Percentiles rank a stretch among this genome's conserved stretches.
These are phyloP conservation scores for Leptocoma aspasia DNA, from an alignment of 2,113 vertebrate genomes.

Conservation along the genomic window DNA sequence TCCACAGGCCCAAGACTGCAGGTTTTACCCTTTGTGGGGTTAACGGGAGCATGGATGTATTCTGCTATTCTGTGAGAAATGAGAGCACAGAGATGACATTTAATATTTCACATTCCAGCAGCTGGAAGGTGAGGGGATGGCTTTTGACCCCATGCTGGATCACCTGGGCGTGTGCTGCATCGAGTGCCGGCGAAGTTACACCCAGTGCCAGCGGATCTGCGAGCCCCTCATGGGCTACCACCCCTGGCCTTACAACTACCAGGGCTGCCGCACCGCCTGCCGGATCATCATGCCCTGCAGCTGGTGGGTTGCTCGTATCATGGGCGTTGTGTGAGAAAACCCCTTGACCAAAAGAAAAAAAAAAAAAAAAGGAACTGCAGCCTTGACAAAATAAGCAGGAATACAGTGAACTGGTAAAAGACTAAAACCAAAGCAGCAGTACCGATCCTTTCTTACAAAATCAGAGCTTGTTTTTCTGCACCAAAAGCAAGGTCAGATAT, in stretches of 20 bases:
- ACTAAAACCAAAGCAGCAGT: background rate
- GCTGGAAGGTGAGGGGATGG: slow-evolving; percentile 82
- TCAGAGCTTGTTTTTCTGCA: background rate
- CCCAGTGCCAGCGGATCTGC: slow-evolving; percentile 90
- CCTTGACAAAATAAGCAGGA: background rate
- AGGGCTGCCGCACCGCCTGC: slow-evolving; percentile 87
- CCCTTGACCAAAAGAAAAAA: background rate
- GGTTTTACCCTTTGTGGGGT: background rate
- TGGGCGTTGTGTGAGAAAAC: slow-evolving; percentile 81
- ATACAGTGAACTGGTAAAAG: background rate
- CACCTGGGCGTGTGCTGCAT: slow-evolving; percentile 90
- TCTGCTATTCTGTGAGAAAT: background rate
- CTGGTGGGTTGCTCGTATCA: slow-evolving; percentile 94
- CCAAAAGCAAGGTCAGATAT: background rate
- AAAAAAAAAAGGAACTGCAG: too few relatives aligned
- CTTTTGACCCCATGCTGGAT: slow-evolving; percentile 92
- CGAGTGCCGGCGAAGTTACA: slow-evolving; percentile 88
- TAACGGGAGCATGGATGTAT: background rate
- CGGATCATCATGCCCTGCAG: slow-evolving; percentile 91
- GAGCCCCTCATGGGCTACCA: slow-evolving; percentile 85
- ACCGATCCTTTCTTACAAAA: background rate
- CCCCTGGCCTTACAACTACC: slow-evolving; percentile 89
- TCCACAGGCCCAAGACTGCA: background rate
- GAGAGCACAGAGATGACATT: background rate
- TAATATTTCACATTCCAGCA: slow-evolving; percentile 66